Conservation (phyloP, 2,797 vertebrate genomes). For the Astyanax mexicanus region DNA sequence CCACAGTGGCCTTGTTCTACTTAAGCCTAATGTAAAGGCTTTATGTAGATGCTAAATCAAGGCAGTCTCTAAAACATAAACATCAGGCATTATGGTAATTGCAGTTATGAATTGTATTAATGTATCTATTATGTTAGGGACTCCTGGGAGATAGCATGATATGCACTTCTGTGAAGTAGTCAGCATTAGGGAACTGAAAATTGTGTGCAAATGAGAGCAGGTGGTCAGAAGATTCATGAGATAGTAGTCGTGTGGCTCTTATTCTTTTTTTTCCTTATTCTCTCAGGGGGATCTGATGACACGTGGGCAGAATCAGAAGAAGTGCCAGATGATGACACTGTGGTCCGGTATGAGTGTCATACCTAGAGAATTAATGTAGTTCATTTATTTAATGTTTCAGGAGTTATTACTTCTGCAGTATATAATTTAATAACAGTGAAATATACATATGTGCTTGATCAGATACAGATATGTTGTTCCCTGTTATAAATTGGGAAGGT, state of each 20-base stretch:
- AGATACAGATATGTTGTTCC: too few relatives aligned
- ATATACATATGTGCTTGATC: too few relatives aligned
- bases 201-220: constrained; percentile 1
- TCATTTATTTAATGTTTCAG: too few relatives aligned
- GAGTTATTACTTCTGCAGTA: too few relatives aligned
- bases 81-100: background rate
- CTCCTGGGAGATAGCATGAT: constrained; percentile 8
- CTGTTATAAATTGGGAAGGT: too few relatives aligned
- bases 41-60: constrained; percentile 2
- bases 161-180: background rate
- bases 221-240: constrained; percentile 6
- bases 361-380: background rate
- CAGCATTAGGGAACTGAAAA: constrained; percentile 22
- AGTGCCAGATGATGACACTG: constrained; percentile 86
- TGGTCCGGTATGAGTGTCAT: constrained; percentile 80
- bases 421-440: too few relatives aligned
- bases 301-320: constrained; percentile 89
- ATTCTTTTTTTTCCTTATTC: constrained; percentile 9
- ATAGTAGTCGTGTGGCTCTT: constrained; percentile 14
- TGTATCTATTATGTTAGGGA: background rate
- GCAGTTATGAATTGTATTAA: background rate
- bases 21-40: background rate
- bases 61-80: constrained; percentile 6
- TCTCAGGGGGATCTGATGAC: constrained; percentile 89
- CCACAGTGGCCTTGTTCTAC: constrained; percentile 1